phyloP scores from a whole-genome alignment of 2,797 vertebrate species.

The Syngnathus acus region DNA sequence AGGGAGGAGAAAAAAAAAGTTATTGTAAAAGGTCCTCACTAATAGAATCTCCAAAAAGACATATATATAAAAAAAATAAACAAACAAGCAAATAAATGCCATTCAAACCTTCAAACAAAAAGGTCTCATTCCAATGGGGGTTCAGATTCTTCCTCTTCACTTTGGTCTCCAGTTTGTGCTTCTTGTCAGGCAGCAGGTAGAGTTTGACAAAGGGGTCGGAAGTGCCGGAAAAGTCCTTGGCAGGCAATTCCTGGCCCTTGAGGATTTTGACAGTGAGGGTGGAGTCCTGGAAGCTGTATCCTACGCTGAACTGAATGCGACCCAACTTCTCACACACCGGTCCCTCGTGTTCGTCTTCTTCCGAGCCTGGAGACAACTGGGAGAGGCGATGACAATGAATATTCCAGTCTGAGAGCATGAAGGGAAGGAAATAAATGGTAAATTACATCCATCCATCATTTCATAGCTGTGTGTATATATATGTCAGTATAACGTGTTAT shows the following conservation, averaged over 20 bases:
- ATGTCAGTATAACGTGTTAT: no score
- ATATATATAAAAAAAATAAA: background rate
- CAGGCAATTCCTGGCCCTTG: conserved; percentile 93
- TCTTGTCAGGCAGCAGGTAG: conserved; percentile 97
- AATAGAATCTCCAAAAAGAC: background rate
- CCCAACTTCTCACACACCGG: conserved; percentile 87
- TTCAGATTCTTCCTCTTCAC: conserved; percentile 99
- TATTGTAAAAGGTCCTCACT: background rate
- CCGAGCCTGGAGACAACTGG: conserved; percentile 92
- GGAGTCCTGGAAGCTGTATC: conserved; percentile 98
- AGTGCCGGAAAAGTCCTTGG: conserved; percentile 97
- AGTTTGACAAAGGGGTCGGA: conserved; percentile 98
- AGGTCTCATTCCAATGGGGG: conserved; percentile 98
- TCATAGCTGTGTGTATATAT: no score
- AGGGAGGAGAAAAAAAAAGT: background rate
- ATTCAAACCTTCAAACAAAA: conserved; percentile 87
- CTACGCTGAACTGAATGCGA: conserved; percentile 94
- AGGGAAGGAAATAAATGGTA: background rate
- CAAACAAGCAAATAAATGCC: background rate
- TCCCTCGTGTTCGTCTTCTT: conserved; percentile 88
- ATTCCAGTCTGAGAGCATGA: background rate
- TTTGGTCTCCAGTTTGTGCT: conserved; percentile 99
- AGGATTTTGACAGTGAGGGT: conserved; percentile 97
- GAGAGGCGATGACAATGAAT: conserved; percentile 25
- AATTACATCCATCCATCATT: no score